Conservation (phyloP, 2,113 vertebrate genomes). For the Phoxinus phoxinus region DNA sequence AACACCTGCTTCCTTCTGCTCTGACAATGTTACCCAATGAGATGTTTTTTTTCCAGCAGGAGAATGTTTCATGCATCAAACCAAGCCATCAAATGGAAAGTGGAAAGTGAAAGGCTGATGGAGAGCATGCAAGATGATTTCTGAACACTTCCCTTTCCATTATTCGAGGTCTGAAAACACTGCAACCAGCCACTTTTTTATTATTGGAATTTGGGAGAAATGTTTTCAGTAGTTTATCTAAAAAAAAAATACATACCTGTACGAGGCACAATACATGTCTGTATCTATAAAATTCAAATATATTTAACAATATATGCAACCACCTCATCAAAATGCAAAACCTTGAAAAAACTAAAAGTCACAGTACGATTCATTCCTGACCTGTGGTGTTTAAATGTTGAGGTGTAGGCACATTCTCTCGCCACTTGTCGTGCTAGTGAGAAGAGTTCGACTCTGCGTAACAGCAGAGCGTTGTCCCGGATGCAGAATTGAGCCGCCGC, state of each 20-base stretch:
- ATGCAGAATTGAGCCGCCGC: conserved; percentile 96
- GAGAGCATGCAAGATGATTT: background rate
- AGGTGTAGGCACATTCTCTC: conserved; percentile 92
- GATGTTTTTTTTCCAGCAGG: background rate
- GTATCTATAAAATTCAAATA: no score
- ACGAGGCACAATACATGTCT: no score
- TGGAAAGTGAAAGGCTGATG: background rate
- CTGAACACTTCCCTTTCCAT: no score
- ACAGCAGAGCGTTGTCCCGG: conserved; percentile 89
- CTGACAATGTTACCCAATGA: background rate
- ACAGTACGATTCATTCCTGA: conserved; percentile 65
- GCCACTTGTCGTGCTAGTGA: conserved; percentile 93
- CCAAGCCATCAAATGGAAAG: background rate
- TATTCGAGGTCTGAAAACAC: no score
- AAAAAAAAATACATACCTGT: background rate
- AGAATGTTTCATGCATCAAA: background rate
- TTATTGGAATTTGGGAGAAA: no score
- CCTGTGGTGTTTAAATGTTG: conserved; percentile 89
- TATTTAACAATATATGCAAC: background rate
- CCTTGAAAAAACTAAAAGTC: background rate
- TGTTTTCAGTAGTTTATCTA: no score
- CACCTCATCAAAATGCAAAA: background rate
- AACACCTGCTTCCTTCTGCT: background rate
- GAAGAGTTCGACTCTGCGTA: conserved; percentile 94
- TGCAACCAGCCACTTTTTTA: no score